Percentiles rank a stretch among this genome's conserved stretches.
These are phyloP conservation scores for Lapara coniferarum DNA, from an alignment of 2,888 invertebrate genomes.

Conservation along the genomic window DNA sequence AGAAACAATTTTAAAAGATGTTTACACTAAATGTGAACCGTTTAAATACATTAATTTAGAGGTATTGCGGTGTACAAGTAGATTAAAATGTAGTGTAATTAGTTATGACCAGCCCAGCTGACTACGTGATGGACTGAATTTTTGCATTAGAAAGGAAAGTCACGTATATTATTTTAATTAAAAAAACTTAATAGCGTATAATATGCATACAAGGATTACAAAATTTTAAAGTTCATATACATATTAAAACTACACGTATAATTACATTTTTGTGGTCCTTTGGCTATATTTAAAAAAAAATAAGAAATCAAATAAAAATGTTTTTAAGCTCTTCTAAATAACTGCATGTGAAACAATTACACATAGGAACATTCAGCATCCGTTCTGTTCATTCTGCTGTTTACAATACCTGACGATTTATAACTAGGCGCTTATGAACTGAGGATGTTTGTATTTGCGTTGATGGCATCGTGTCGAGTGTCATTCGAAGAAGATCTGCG, in stretches of 20 bases:
- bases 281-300: neutral
- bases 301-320: neutral
- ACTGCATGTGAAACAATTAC: slow-evolving; percentile 13
- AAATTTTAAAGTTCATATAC: too few species aligned
- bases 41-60: neutral
- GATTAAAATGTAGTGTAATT: neutral
- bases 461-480: slow-evolving; percentile 70
- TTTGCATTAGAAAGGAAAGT: slow-evolving; percentile 8
- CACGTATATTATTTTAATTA: neutral
- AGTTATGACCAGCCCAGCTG: neutral
- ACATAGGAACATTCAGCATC: slow-evolving; percentile 31
- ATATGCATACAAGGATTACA: too few species aligned
- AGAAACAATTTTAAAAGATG: too few species aligned
- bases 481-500: slow-evolving; percentile 74
- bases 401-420: slow-evolving; percentile 39
- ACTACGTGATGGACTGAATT: slow-evolving; percentile 9
- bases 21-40: neutral
- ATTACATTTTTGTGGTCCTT: neutral
- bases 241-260: too few species aligned
- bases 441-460: slow-evolving; percentile 71
- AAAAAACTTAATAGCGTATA: neutral
- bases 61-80: neutral
- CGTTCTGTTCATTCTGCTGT: slow-evolving; percentile 42
- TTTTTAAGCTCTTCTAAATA: neutral
- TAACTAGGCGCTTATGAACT: slow-evolving; percentile 43